A percentile compares a stretch with the other conserved stretches of the same genome.
Evolutionary conservation across 2,888 invertebrate genomes (phyloP).

Genomic region (Hyalella azteca): DNA sequence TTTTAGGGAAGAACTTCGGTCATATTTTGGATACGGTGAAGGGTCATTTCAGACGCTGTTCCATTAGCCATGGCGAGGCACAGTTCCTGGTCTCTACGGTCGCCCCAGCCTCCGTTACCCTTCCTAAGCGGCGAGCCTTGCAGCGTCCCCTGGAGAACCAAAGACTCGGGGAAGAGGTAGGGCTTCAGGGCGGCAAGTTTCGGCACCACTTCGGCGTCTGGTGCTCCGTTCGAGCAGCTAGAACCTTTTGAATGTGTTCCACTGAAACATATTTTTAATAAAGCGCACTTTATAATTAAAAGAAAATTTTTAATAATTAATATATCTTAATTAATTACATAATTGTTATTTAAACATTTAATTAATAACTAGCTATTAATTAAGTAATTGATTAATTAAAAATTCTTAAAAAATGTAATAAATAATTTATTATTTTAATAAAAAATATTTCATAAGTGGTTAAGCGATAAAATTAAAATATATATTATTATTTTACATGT

Average conservation of each 20-base stretch:
- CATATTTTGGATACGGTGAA: constrained; percentile 33
- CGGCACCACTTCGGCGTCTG: constrained; percentile 62
- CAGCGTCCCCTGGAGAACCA: constrained; percentile 68
- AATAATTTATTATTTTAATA: no score
- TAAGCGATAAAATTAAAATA: no score
- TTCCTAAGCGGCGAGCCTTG: constrained; percentile 71
- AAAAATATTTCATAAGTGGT: no score
- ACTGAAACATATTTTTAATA: no score
- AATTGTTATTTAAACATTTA: no score
- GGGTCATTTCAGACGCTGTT: constrained; percentile 40
- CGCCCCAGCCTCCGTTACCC: constrained; percentile 98
- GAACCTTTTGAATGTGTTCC: constrained; percentile 94
- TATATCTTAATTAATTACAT: no score
- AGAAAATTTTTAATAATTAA: background rate
- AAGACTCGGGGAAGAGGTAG: constrained; percentile 65
- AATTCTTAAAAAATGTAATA: no score
- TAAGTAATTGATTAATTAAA: no score
- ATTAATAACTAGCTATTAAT: no score
- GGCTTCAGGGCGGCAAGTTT: constrained; percentile 62
- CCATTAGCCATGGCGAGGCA: constrained; percentile 65
- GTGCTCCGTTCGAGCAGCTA: constrained; percentile 73
- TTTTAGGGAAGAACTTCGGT: no score
- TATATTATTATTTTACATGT: no score
- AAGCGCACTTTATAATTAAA: no score
- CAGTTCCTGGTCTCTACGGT: constrained; percentile 79